Evolutionary conservation across 2,888 invertebrate species (phyloP), one percentile per base, ranked within the genome.

Genomic region (Tachina grossa): DNA sequence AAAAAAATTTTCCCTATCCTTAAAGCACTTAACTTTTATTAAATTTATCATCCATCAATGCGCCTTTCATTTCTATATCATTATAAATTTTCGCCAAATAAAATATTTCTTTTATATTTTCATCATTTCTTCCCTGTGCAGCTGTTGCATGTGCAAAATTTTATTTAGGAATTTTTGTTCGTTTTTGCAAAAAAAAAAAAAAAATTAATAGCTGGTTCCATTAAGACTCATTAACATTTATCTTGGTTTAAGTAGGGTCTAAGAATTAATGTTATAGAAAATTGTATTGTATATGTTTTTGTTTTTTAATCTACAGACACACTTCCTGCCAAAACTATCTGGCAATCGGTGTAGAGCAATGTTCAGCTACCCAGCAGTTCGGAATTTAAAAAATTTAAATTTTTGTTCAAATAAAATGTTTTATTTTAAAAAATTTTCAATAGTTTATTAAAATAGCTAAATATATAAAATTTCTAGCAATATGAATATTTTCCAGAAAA

Each of bases 281-380:
- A 72, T 61, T 74, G 63, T 75, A 74, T 78, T 59, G 55, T 59
- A 74, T 66, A 51, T 43, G 14, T 75, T 57, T 74, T 49, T 55
- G 16, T 63, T 69, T 76, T 77, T 65, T 75, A 53, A 57, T 74
- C 45, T 71, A 75, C 57, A 65, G 19, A 49, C 45, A 31, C 31
- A 31, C 31, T 31, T 71, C 59, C 66, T 65, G 63, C 55, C 66
- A 49, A 65, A 49, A 16, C 9, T 39, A 66, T 63, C 51, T 14
- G 11, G 49, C 45, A 63, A 69, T 13, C 8, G 63, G 13, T 45
- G 65, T 63, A 83, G 16, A 22, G 55, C 47, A n/a, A 22, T 53
- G 9, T 8, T 1, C 11, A 39, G 1, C 11, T 31, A 1, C 53
- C 39, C 41, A 10, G 53, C 43, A 55, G 43, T 55, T 53, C 69